Conservation (phyloP, 2,113 vertebrate species). For the Cavia aperea region DNA sequence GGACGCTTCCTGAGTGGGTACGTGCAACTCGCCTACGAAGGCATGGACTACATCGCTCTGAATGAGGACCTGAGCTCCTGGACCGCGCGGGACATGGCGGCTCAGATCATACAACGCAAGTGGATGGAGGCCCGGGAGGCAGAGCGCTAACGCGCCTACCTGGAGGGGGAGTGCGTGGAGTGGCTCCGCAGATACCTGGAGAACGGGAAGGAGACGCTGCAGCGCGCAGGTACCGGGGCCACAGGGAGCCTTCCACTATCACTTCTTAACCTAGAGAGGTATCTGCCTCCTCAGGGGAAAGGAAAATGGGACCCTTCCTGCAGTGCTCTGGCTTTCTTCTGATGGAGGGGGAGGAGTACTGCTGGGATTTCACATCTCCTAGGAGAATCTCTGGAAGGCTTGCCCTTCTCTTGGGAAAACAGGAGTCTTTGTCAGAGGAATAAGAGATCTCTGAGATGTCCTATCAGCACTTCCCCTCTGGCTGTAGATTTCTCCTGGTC, state of each 20-base stretch:
- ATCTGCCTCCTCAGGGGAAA: not conserved
- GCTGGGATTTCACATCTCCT: not conserved
- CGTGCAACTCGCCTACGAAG: accelerated
- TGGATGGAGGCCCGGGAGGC: not conserved
- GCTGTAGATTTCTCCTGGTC: not conserved
- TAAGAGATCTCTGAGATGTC: not conserved
- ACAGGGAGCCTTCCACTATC: no score
- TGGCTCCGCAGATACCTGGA: not conserved
- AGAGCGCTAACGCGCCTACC: accelerated
- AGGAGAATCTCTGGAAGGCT: not conserved
- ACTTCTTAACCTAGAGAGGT: not conserved
- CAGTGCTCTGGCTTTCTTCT: not conserved
- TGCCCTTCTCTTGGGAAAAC: no score
- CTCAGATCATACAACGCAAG: not conserved
- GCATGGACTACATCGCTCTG: slow-evolving; percentile 51
- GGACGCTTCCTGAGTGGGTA: not conserved
- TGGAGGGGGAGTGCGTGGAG: not conserved
- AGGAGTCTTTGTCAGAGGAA: not conserved
- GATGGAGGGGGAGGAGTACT: no score
- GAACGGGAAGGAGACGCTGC: not conserved
- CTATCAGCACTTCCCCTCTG: not conserved
- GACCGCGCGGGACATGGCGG: not conserved
- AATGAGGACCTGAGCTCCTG: slow-evolving; percentile 45
- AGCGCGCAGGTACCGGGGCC: not conserved
- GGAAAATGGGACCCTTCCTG: not conserved